Percentiles rank a stretch among this genome's conserved stretches.
These are phyloP conservation scores for Eunapius fragilis DNA, from an alignment of 37 sponge, comb jelly and placozoan species.

Conservation along the genomic window DNA sequence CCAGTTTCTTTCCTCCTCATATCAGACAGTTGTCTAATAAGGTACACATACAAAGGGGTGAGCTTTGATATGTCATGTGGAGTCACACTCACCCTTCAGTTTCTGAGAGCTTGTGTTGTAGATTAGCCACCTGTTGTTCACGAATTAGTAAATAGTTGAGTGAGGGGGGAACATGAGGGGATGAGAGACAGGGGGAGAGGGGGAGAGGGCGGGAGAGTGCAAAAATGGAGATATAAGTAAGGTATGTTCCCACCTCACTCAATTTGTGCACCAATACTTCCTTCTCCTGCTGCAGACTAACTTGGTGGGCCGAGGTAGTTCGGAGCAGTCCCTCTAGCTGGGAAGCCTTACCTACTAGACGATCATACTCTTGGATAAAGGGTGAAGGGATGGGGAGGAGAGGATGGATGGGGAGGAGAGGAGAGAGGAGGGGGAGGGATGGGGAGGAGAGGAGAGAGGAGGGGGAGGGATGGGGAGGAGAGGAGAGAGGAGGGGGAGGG, in stretches of 20 bases:
- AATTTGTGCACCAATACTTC: slow-evolving; percentile 1
- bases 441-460: no score
- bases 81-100: neutral
- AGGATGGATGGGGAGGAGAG: no score
- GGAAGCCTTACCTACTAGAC: neutral
- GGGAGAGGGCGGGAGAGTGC: neutral
- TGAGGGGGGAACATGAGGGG: slow-evolving; percentile 21
- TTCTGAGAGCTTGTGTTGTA: neutral
- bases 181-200: slow-evolving; percentile 9
- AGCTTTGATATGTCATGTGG: neutral
- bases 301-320: slow-evolving; percentile 13
- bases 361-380: slow-evolving; percentile 31
- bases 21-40: neutral
- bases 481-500: no score
- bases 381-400: no score
- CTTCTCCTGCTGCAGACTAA: slow-evolving; percentile 35
- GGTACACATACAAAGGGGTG: neutral
- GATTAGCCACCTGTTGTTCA: neutral
- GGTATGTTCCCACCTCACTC: slow-evolving; percentile 16
- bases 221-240: neutral
- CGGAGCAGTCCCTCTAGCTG: slow-evolving; percentile 35
- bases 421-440: no score
- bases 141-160: neutral
- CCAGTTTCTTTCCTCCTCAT: neutral
- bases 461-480: no score